phyloP scores from a whole-genome alignment of 2,888 invertebrate genomes.

The Priocnemis perturbator region DNA sequence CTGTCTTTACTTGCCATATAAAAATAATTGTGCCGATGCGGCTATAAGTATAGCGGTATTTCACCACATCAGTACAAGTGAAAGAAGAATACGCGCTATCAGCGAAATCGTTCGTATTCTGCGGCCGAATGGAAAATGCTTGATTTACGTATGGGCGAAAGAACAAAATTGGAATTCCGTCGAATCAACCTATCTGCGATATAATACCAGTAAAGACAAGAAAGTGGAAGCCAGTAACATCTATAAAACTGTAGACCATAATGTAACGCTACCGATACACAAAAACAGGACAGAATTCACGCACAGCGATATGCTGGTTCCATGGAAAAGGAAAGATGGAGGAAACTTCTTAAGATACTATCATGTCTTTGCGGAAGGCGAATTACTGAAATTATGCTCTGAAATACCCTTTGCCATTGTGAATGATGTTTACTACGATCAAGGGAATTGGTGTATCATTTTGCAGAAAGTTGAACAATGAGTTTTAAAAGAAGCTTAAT shows the following conservation, averaged over 20 bases:
- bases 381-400: constrained; percentile 83
- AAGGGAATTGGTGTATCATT: constrained; percentile 96
- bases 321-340: constrained; percentile 88
- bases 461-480: constrained; percentile 78
- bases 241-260: constrained; percentile 53
- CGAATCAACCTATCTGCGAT: constrained; percentile 84
- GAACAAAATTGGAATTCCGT: constrained; percentile 84
- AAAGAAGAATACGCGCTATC: constrained; percentile 85
- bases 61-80: constrained; percentile 92
- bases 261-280: constrained; percentile 84
- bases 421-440: constrained; percentile 89
- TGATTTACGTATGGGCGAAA: constrained; percentile 98
- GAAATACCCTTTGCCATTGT: constrained; percentile 78
- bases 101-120: constrained; percentile 86
- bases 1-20: constrained; percentile 85
- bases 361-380: constrained; percentile 93
- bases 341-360: constrained; percentile 87
- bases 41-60: constrained; percentile 96
- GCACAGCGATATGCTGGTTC: constrained; percentile 94
- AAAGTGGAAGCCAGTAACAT: constrained; percentile 62
- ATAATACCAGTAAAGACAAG: constrained; percentile 75
- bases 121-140: constrained; percentile 83
- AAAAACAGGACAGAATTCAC: constrained; percentile 93
- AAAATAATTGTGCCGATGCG: constrained; percentile 84
- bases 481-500: too few relatives aligned